Evolutionary conservation across 2,113 vertebrate species (phyloP).

Genomic region (Tapirus terrestris): DNA sequence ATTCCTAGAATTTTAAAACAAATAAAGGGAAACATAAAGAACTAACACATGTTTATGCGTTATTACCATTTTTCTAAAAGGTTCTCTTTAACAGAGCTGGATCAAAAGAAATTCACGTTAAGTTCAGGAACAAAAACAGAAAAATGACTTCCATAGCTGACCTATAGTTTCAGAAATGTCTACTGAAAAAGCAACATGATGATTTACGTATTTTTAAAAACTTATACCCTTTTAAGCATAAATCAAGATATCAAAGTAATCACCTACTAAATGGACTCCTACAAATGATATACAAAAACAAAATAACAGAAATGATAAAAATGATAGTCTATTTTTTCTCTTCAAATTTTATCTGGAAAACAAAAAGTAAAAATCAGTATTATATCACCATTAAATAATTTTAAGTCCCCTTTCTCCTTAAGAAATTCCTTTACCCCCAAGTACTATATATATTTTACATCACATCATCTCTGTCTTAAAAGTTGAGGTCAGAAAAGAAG

Average conservation of each 20-base stretch:
- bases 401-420: not conserved
- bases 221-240: not conserved
- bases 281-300: not conserved
- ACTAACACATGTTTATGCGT: not conserved
- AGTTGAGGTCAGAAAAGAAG: not conserved
- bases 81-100: not conserved
- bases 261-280: not conserved
- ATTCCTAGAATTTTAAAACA: slow-evolving; percentile 84
- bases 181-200: slow-evolving; percentile 37
- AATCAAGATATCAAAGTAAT: slow-evolving; percentile 16
- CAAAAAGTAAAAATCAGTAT: not conserved
- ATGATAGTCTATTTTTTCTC: not conserved
- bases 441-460: not conserved
- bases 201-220: not conserved
- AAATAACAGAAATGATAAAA: not conserved
- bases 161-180: not conserved
- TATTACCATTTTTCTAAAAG: not conserved
- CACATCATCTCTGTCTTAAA: no score
- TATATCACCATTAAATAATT: not conserved
- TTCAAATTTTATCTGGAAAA: slow-evolving; percentile 35
- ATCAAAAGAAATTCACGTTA: not conserved
- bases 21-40: slow-evolving; percentile 11
- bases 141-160: slow-evolving; percentile 1
- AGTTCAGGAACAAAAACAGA: slow-evolving; percentile 5
- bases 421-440: not conserved